Evolutionary conservation across 2,888 invertebrate genomes (phyloP).

Genomic region (Mythimna loreyi): DNA sequence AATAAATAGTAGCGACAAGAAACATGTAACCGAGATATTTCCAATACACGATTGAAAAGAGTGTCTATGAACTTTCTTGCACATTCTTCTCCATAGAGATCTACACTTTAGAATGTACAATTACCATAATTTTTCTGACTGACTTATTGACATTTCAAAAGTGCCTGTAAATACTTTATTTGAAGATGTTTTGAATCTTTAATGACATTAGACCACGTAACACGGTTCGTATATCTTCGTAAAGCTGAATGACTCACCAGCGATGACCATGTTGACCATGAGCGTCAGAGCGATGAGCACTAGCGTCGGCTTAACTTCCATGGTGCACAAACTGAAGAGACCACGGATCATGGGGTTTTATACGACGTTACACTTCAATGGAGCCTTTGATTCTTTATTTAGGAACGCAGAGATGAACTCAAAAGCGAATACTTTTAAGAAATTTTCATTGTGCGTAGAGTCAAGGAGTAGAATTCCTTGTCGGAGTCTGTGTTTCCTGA

Average conservation of each 20-base stretch:
- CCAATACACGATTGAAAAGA: too few species aligned
- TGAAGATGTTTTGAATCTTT: not conserved
- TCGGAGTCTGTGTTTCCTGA: too few species aligned
- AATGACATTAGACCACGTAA: not conserved
- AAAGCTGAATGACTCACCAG: slow-evolving; percentile 74
- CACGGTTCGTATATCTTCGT: not conserved
- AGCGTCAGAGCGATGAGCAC: slow-evolving; percentile 64
- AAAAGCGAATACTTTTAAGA: not conserved
- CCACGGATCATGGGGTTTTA: slow-evolving; percentile 64
- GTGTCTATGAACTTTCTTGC: too few species aligned
- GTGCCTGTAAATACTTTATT: too few species aligned
- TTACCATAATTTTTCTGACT: too few species aligned
- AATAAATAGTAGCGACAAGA: too few species aligned
- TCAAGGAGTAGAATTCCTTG: too few species aligned
- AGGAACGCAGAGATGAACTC: slow-evolving; percentile 68
- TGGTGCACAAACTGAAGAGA: slow-evolving; percentile 60
- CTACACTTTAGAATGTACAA: too few species aligned
- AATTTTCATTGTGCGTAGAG: too few species aligned
- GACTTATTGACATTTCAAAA: too few species aligned
- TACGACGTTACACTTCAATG: slow-evolving; percentile 76
- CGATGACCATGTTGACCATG: slow-evolving; percentile 64
- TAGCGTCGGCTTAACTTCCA: slow-evolving; percentile 72
- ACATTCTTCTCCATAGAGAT: too few species aligned
- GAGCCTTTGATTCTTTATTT: slow-evolving; percentile 73
- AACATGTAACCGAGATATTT: too few species aligned